A percentile compares a stretch with the other conserved stretches of the same genome.
Evolutionary conservation across 2,113 vertebrate genomes (phyloP).

Genomic region (Muntiacus reevesi): DNA sequence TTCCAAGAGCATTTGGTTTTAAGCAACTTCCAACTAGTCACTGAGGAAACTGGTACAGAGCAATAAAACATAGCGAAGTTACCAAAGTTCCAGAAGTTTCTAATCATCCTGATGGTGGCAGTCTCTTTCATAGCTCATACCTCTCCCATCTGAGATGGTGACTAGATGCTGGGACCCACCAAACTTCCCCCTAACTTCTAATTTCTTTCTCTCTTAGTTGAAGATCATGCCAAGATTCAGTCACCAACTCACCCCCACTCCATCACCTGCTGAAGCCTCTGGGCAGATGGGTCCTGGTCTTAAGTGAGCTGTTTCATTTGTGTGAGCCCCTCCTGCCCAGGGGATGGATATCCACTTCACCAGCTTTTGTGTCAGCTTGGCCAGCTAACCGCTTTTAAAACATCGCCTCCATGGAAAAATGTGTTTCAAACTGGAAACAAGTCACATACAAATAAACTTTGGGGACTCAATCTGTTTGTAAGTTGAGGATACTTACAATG

Average conservation of each 20-base stretch:
- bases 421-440: conserved; percentile 1
- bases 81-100: not conserved
- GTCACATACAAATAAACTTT: not conserved
- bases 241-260: not conserved
- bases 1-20: not conserved
- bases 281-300: not conserved
- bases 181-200: not conserved
- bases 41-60: not conserved
- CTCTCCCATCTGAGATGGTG: not conserved
- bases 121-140: not conserved
- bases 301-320: not conserved
- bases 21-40: not conserved
- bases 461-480: not conserved
- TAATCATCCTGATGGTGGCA: not conserved
- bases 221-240: not conserved
- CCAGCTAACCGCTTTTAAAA: not conserved
- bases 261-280: not conserved
- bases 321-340: not conserved
- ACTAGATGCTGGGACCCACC: not conserved
- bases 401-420: not conserved
- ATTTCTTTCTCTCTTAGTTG: not conserved
- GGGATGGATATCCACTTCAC: not conserved
- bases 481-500: not conserved
- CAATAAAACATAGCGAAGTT: not conserved
- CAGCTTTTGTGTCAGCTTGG: not conserved